These are phyloP conservation scores for Spermophilus dauricus DNA, from an alignment of 2,113 vertebrate species.

Conservation along the genomic window DNA sequence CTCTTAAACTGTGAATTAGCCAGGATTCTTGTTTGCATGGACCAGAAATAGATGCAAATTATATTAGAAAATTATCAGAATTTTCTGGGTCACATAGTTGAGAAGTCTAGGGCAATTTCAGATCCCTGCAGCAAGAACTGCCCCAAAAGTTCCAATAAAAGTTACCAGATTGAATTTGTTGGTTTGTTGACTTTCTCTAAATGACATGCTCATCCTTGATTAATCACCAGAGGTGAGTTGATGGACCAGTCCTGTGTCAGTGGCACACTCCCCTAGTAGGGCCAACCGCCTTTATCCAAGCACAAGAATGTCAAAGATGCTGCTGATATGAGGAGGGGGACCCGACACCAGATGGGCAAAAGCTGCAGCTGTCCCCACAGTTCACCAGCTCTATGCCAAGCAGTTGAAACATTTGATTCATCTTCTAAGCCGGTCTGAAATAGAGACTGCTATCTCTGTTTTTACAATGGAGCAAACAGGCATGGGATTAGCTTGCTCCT, in stretches of 20 bases:
- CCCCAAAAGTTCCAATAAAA: not conserved
- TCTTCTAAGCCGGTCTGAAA: not conserved
- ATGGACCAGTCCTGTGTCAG: not conserved
- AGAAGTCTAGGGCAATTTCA: constrained; percentile 1
- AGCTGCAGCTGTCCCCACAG: not conserved
- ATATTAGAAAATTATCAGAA: constrained; percentile 30
- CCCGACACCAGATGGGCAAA: not conserved
- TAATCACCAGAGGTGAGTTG: not conserved
- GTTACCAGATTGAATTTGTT: not conserved
- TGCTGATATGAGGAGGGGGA: not conserved
- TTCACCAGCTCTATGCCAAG: not conserved
- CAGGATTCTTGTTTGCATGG: constrained; percentile 9
- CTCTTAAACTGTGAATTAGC: not conserved
- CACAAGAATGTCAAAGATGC: not conserved
- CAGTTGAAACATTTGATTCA: not conserved
- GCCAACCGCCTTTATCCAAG: not conserved
- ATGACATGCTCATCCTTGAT: not conserved
- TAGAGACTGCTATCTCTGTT: not conserved
- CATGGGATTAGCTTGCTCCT: not conserved
- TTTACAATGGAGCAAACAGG: not conserved
- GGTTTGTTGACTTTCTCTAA: not conserved
- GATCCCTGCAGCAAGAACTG: not conserved
- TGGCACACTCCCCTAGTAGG: not conserved
- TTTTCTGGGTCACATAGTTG: not conserved
- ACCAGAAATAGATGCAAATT: not conserved